Conservation (phyloP, 2,797 vertebrate species). For the Lophotriccus pileatus region DNA sequence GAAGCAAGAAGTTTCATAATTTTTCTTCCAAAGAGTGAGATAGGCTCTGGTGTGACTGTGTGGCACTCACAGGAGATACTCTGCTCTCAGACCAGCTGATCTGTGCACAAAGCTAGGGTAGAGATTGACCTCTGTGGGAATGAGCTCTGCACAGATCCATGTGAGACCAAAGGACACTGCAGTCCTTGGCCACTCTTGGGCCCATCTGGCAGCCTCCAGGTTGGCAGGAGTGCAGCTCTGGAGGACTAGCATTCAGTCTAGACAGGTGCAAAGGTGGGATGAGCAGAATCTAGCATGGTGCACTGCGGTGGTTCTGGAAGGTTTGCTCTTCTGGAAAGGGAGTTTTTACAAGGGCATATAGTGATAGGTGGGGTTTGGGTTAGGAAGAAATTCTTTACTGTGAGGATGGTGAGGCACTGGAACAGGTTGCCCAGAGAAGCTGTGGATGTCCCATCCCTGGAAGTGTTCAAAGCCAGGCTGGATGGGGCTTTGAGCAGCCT, state of each 20-base stretch:
- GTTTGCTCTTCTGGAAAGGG: neutral
- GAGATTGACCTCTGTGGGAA: neutral
- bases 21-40: neutral
- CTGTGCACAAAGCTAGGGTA: accelerated
- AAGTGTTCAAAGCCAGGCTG: neutral
- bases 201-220: neutral
- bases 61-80: neutral
- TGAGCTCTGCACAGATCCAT: accelerated
- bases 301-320: neutral
- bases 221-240: neutral
- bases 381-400: neutral
- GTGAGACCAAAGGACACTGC: accelerated
- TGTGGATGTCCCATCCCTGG: too few relatives aligned
- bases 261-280: neutral
- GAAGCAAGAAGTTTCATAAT: neutral
- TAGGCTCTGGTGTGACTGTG: accelerated
- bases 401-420: neutral
- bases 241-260: neutral
- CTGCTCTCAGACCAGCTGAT: neutral
- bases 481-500: neutral
- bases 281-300: neutral
- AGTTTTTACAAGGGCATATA: neutral
- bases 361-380: neutral
- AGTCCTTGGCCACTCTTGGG: accelerated
- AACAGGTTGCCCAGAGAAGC: neutral